These are phyloP conservation scores for Terebella lapidaria DNA, from an alignment of 2,888 invertebrate genomes.

Conservation along the genomic window DNA sequence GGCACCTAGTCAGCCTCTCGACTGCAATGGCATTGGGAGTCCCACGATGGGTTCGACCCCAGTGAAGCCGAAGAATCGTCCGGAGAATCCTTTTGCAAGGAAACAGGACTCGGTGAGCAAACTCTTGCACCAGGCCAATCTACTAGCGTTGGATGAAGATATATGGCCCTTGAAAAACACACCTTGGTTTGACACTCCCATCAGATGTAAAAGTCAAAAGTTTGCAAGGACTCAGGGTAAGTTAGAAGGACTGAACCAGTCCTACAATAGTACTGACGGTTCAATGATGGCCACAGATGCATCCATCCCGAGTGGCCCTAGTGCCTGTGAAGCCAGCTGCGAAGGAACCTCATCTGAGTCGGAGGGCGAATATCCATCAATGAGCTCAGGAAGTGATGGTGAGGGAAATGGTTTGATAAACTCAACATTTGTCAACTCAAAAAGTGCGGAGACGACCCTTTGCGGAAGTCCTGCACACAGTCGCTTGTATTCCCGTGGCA, in stretches of 20 bases:
- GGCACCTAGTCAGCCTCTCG: not conserved
- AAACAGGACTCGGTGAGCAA: not conserved
- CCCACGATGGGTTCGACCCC: no score
- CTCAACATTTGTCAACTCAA: not conserved
- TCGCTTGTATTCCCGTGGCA: not conserved
- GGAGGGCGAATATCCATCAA: not conserved
- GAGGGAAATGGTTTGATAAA: not conserved
- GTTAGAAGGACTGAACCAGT: not conserved
- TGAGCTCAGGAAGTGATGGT: not conserved
- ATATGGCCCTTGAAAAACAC: not conserved
- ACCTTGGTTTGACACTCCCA: not conserved
- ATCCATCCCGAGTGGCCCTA: not conserved
- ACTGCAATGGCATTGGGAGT: not conserved
- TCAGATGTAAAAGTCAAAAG: not conserved
- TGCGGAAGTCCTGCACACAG: not conserved
- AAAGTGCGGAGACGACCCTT: not conserved
- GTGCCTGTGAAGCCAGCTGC: conserved; percentile 1
- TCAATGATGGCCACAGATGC: not conserved
- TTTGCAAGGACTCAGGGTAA: not conserved
- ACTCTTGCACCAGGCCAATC: not conserved
- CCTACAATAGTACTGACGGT: not conserved
- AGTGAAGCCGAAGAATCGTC: no score
- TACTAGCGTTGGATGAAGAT: not conserved
- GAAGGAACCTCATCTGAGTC: not conserved
- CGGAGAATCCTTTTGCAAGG: no score